Base-by-base conservation (phyloP, 2,113 vertebrate species). In the Nicator chloris region DNA sequence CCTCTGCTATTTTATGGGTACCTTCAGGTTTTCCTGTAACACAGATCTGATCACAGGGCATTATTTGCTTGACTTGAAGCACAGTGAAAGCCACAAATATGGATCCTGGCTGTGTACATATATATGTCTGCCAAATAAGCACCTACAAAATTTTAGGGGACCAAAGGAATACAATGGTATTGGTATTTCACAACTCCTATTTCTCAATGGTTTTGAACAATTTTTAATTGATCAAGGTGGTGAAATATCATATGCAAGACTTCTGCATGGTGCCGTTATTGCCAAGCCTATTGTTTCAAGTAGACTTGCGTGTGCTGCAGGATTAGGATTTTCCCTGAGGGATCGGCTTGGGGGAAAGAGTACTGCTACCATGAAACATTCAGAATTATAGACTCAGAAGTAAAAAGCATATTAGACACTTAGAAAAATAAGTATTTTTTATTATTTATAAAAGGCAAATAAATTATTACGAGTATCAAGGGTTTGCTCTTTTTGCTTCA, bases 401-500 rank as follows among this genome's bases (percentile, higher is more conserved):
- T 37, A 76, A 47, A 77, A 73, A 56, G 8, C 5, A 10, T 24
- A 81, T 31, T 23, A 51, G 65, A 47, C 37, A 75, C 35, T 68
- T 53, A 0, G 3, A 75, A 83, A 86, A 49, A 12, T 8, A 33
- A 71, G 0, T 45, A 71, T 6, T 75, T 82, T 39, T 23, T 12
- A 53, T 77, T 79, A n/a, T 65, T 85, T 73, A 50, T 19, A 73
- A 70, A 73, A 54, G 22, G 19, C 14, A 75, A 76, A 53, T 13
- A 53, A 85, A 21, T 0, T 0, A 35, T 42, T 59, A 35, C 17
- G 7, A 70, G 9, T 56, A 84, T 47, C 1, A 4, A 71, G 49
- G 13, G 20, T 78, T 65, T 91, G n/a, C 14, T 80, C 69, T 82
- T 95, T 73, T 59, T 57, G 37, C 27, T 81, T 82, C 63, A 51